Evolutionary conservation across 1,140 invertebrate species (phyloP), one percentile per base, ranked within the genome.

Genomic region (Drosophila tristis): DNA sequence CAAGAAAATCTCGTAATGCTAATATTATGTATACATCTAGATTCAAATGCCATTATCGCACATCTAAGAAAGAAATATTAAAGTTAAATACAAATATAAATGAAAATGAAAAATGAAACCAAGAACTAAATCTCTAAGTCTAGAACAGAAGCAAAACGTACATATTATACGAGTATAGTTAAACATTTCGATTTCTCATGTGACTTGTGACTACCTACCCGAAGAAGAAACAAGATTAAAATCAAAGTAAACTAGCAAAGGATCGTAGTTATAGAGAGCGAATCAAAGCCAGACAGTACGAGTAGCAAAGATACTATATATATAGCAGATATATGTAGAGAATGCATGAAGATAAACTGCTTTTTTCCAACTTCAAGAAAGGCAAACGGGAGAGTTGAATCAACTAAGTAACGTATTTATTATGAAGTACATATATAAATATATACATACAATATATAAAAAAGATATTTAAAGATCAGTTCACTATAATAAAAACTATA

Each of bases 401-500:
- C 66, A 75, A 85, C 77, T 66, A 67, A 63, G 60, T 85, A 78
- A 65, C 74, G 66, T 62, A 73, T 67, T 68, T 74, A 59, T 58
- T 77, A 86, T 87, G 68, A 86, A 74, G 59, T 80, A 70, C 71
- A 76, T 86, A 81, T 87, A 66, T 71, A 84, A 61, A 74, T 58
- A 74, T 78, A 78, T 77, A 77, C 56, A 71, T 49, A 25, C 23
- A 25, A 25, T 25, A 89, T 71, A 89, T 73, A 85, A 48, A 85
- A 74, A 82, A 45, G 85, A 86, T 86, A 86, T 80, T 84, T 80
- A 84, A 87, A 87, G 80, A 89, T 87, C 82, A 87, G 85, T 89
- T 89, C 84, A 90, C 84, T 89, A 87, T 87, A 89, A 89, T 89
- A 89, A 84, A 87, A 87, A 84, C 72, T 89, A 89, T 89, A 90